Base-by-base conservation (phyloP, 2,797 vertebrate species). In the Centropyge bicolor region DNA sequence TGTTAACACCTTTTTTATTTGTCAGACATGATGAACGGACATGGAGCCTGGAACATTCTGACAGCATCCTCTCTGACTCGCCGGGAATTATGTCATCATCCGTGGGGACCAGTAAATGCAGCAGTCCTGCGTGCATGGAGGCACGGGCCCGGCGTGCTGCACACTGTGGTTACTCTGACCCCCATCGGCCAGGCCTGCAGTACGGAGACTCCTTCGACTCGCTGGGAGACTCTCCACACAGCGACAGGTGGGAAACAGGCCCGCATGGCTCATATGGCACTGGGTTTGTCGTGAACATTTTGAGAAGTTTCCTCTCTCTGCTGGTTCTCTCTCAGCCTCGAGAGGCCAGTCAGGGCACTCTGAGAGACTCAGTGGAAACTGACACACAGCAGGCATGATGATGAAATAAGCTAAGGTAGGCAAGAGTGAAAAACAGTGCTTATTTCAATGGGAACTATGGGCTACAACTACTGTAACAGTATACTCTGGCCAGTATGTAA, bases 61-160 rank as follows among this genome's bases (percentile, higher is more conserved):
- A 98, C 91, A 98, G 98, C 65, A 91, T 97, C 92, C 97, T 98
- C 86, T 99, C 98, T 0, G 98, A 99, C 90, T 98, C 97, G 67
- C 97, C 97, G 88, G 97, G 97, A 86, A 96, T 98, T 92, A 96
- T 97, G 90, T 96, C 98, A 89, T 99, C 98, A 0, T 99, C 98
- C 0, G 97, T 99, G 92, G 98, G 97, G 92, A 99, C 97, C 95
- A 99, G 98, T 93, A 99, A 99, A 94, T 99, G 98, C 96, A 99
- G 97, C 96, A 99, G 98, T 90, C 98, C 98, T 4, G 97, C 97
- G 0, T 99, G 98, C 8, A 95, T 97, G 93, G 97, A 98, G 91
- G 97, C 98, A 1, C 95, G 97, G 85, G 96, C 97, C 8, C 96
- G 97, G 67, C 96, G 97, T 0, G 97, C 97, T 48, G 95, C 96